Evolutionary conservation across 2,797 vertebrate species (phyloP), one percentile per base, ranked within the genome.

Genomic region (Myiotriccus ornatus): DNA sequence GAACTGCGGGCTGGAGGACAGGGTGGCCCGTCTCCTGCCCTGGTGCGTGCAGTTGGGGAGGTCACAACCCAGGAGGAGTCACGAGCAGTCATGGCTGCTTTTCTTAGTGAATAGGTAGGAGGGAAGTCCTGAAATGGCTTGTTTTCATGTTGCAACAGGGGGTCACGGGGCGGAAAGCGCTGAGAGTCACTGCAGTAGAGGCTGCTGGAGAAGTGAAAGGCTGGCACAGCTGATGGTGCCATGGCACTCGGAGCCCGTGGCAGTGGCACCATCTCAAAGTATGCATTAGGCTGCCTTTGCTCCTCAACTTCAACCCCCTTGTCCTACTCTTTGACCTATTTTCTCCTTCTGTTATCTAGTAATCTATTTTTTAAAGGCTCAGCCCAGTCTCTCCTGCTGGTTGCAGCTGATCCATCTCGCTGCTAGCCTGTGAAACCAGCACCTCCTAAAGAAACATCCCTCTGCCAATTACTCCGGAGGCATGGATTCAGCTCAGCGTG

Each of bases 311-410:
- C 56, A 59, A 41, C 75, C 78, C 71, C 64, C 35, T 93, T n/a
- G 19, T 90, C 90, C 93, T 85, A 82, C 34, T 93, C 94, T 94
- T 93, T 92, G 87, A 94, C 86, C 95, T 93, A 71, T 95, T 95
- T 95, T 94, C 80, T 92, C 64, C 94, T 81, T n/a, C 67, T 89
- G 75, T 87, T 95, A 90, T 85, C 92, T 93, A 92, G 93, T 85
- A 94, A 96, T 96, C 79, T 91, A 41, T 90, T 95, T 93, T 93
- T 94, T 87, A 85, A 96, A 89, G 87, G 46, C 53, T 89, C 71
- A 76, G 78, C 83, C 88, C 78, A 62, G 49, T 34, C 86, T 89
- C 60, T 85, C 93, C 87, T 68, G 92, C 90, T 95, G 92, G 68
- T 87, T 78, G 92, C 64, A 92, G 89, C 92, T 87, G 89, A 90